Base-by-base conservation (phyloP, 37 sponge, comb jelly and placozoan genomes). In the Haliclona indistincta region DNA sequence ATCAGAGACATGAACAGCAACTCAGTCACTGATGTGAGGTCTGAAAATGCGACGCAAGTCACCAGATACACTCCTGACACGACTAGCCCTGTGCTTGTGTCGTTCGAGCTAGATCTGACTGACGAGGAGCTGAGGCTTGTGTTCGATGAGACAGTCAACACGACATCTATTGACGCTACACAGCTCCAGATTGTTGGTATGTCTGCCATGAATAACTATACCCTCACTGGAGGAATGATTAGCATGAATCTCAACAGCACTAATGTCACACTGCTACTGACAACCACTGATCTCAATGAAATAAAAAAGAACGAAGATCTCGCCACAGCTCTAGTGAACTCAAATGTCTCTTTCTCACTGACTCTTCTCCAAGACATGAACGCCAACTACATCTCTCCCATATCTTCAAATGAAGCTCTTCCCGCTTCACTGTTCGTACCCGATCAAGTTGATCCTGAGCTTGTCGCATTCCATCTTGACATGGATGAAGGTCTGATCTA, bases 121-220 rank as follows among this genome's bases (percentile, higher is more conserved):
- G 44, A 25, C 43, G 92, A 91, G 47, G 75, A 81, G 45, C 49
- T 95, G 20, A 30, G 63, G 3, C 68, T 95, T 65, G 68, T 81
- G 0, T 95, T 95, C 63, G 70, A 82, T 82, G 96, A 95, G 70
- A 91, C 92, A 22, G 82, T 95, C 4, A 82, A 88, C 52, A 68
- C 81, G 13, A 68, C 69, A 13, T 85, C 96, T 20, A 36, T 95
- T 49, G 86, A 95, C 49, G 76, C 85, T 43, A 51, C 63, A 17
- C 38, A 29, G 26, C 29, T 95, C 11, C 58, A 73, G 0, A 11
- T 95, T 7, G 40, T 58, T 35, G 63, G 44, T 56, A n/a, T 6
- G 32, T 36, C 23, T 63, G 66, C 56, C 10, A 54, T 36, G 1
- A 64, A 29, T 17, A 39, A n/a, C 7, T 80, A 86, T 38, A 66